Percentiles rank a stretch among this genome's conserved stretches.
phyloP scores from a whole-genome alignment of 2,888 invertebrate species.

The Zaprionus obscuricornis region DNA sequence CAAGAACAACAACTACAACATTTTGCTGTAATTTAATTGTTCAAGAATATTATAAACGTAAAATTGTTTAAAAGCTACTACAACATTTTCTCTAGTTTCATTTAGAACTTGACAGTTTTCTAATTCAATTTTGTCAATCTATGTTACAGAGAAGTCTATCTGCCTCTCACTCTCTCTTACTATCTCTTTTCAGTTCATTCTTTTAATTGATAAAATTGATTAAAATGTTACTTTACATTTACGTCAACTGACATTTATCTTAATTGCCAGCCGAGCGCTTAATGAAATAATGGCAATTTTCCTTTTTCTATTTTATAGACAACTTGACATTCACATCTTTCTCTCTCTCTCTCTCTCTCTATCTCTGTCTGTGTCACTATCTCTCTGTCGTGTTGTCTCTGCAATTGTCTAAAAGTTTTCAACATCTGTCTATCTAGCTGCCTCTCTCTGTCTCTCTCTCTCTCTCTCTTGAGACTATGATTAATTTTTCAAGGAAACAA shows the following conservation, averaged over 20 bases:
- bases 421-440: no score
- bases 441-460: no score
- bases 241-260: conserved; percentile 68
- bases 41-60: conserved; percentile 45
- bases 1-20: no score
- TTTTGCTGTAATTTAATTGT: conserved; percentile 54
- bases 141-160: conserved; percentile 8
- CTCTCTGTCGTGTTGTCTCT: no score
- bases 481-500: no score
- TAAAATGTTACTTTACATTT: conserved; percentile 74
- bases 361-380: no score
- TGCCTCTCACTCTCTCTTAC: not conserved
- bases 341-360: no score
- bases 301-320: not conserved
- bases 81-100: conserved; percentile 36
- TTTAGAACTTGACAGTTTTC: conserved; percentile 41
- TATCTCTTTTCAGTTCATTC: conserved; percentile 34
- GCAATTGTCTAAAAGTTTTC: no score
- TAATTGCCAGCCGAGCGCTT: conserved; percentile 63
- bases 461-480: no score
- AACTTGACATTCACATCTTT: conserved; percentile 7
- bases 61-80: conserved; percentile 60
- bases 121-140: conserved; percentile 55
- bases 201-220: conserved; percentile 77
- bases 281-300: conserved; percentile 62